phyloP scores from a whole-genome alignment of 1,140 invertebrate genomes.

The Tribolium castaneum region DNA sequence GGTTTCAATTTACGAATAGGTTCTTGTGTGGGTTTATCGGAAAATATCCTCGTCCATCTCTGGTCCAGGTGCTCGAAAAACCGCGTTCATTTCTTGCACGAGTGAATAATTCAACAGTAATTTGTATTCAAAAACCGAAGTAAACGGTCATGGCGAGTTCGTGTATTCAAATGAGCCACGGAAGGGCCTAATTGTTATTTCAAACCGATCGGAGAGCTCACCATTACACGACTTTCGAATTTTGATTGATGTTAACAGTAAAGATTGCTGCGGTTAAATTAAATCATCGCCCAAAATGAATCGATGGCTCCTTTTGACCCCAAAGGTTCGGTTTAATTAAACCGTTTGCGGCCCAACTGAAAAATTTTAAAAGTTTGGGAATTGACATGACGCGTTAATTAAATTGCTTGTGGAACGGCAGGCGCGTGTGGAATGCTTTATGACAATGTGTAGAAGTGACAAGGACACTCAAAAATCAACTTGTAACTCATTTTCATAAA shows the following conservation, averaged over 20 bases:
- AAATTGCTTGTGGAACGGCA: neutral
- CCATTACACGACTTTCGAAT: constrained; percentile 19
- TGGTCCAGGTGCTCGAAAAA: neutral
- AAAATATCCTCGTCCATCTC: neutral
- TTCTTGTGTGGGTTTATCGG: neutral
- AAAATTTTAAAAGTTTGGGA: neutral
- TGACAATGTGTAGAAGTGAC: neutral
- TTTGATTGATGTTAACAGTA: constrained; percentile 23
- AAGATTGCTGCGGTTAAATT: neutral
- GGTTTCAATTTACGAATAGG: no score
- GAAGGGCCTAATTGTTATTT: constrained; percentile 31
- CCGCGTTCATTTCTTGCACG: constrained; percentile 18
- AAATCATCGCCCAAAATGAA: neutral
- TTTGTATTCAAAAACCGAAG: constrained; percentile 35
- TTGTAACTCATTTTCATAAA: neutral
- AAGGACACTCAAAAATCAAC: neutral
- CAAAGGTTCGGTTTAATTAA: neutral
- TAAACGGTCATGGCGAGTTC: constrained; percentile 27
- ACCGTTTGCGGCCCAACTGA: neutral
- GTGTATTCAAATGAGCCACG: constrained; percentile 33
- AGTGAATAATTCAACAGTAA: constrained; percentile 32
- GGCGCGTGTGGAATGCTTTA: neutral
- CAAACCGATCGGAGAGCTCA: constrained; percentile 13
- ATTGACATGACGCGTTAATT: constrained; percentile 12
- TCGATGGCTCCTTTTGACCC: no score